Evolutionary conservation across 2,797 vertebrate genomes (phyloP).

Genomic region (Eurystomus glaucurus): DNA sequence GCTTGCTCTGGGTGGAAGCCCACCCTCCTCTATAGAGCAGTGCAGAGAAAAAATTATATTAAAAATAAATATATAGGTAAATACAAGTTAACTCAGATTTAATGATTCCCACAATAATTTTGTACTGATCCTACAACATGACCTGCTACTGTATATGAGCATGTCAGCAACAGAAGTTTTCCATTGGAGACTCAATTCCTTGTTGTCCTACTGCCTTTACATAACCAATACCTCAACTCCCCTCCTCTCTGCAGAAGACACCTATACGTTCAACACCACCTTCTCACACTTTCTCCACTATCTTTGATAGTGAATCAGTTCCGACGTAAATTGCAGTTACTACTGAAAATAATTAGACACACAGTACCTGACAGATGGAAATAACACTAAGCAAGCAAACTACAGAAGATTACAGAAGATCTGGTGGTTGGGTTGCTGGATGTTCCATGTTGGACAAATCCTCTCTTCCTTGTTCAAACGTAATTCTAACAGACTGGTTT

Average conservation of each 20-base stretch:
- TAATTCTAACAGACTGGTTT: slow-evolving; percentile 30
- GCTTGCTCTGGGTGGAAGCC: neutral
- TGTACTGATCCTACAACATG: neutral
- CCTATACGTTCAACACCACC: neutral
- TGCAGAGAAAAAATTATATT: neutral
- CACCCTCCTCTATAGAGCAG: fast-evolving
- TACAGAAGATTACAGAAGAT: neutral
- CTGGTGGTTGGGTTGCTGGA: neutral
- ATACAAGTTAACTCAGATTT: neutral
- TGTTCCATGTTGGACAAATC: slow-evolving; percentile 12
- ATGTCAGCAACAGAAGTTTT: neutral
- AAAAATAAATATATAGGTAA: neutral
- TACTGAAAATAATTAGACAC: slow-evolving; percentile 11
- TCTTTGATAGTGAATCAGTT: neutral
- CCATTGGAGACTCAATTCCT: neutral
- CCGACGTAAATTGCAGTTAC: neutral
- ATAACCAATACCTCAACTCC: neutral
- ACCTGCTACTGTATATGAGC: neutral
- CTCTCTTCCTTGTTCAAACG: neutral
- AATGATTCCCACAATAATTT: neutral
- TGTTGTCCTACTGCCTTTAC: neutral
- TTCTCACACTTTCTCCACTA: neutral
- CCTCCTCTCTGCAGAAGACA: neutral
- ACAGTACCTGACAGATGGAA: neutral
- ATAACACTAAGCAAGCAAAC: neutral